phyloP scores from a whole-genome alignment of 2,888 invertebrate genomes.

The Andrena hattorfiana region DNA sequence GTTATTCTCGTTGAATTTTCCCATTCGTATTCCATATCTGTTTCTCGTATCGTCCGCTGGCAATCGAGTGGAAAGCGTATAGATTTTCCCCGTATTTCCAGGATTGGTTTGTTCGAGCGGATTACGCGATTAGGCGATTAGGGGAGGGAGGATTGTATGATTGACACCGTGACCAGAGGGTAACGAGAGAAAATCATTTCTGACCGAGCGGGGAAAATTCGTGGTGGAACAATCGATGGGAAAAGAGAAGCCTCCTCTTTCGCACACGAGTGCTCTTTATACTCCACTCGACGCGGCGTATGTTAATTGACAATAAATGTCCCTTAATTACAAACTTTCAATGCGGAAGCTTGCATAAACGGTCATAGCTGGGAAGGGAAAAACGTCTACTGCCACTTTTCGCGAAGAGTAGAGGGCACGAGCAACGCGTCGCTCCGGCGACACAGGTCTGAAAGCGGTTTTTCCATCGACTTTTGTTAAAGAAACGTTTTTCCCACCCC shows the following conservation, averaged over 20 bases:
- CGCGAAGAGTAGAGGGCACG: neutral
- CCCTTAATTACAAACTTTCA: no score
- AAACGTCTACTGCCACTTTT: neutral
- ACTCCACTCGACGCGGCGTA: neutral
- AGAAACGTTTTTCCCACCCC: neutral
- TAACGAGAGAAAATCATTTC: conserved; percentile 78
- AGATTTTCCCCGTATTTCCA: conserved; percentile 47
- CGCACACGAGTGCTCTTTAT: neutral
- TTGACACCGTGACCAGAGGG: conserved; percentile 73
- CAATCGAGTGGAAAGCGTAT: conserved; percentile 11
- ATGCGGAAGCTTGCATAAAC: no score
- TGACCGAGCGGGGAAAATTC: conserved; percentile 70
- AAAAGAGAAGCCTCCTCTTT: conserved; percentile 44
- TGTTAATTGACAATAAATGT: neutral
- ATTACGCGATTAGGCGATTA: conserved; percentile 75
- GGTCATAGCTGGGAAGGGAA: no score
- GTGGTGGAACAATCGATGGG: conserved; percentile 53
- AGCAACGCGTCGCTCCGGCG: neutral
- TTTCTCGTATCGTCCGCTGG: conserved; percentile 24
- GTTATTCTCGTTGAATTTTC: neutral
- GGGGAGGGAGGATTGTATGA: conserved; percentile 71
- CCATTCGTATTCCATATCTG: conserved; percentile 11
- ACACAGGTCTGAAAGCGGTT: neutral
- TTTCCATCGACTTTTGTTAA: conserved; percentile 1
- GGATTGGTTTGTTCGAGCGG: conserved; percentile 74